phyloP scores from a whole-genome alignment of 2,888 invertebrate species.

The Spisula subtruncata region DNA sequence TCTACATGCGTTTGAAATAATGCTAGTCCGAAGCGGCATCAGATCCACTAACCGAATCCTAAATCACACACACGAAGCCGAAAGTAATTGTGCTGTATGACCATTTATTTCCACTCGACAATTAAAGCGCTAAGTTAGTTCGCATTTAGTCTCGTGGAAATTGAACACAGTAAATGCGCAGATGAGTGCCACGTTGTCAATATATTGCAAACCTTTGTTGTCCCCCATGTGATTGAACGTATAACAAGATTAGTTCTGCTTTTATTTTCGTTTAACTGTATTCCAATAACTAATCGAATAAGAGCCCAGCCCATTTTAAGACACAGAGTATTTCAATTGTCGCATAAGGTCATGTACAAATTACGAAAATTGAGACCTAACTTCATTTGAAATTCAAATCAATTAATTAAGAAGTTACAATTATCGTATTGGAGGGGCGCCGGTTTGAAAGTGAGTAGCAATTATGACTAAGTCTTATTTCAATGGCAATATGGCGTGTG shows the following conservation, averaged over 20 bases:
- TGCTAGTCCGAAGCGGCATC: background rate
- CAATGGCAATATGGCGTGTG: no score
- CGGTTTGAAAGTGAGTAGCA: background rate
- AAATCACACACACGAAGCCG: no score
- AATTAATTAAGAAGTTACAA: background rate
- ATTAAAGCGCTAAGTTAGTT: background rate
- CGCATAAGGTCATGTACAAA: background rate
- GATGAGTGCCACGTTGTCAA: no score
- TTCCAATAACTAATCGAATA: background rate
- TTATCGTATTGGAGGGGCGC: background rate
- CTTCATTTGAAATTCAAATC: slow-evolving; percentile 20
- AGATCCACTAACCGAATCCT: no score
- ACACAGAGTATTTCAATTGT: background rate
- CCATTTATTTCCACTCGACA: background rate
- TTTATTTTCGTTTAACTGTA: background rate
- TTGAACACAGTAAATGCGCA: background rate
- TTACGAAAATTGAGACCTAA: background rate
- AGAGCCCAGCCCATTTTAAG: background rate
- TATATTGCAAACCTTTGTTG: background rate
- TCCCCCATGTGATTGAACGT: background rate
- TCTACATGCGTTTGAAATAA: background rate
- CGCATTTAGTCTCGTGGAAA: background rate
- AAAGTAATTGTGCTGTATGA: no score
- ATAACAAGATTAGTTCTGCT: background rate
- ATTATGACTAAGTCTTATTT: background rate